phyloP scores from a whole-genome alignment of 2,888 invertebrate species.

The Heliconius charithonia region DNA sequence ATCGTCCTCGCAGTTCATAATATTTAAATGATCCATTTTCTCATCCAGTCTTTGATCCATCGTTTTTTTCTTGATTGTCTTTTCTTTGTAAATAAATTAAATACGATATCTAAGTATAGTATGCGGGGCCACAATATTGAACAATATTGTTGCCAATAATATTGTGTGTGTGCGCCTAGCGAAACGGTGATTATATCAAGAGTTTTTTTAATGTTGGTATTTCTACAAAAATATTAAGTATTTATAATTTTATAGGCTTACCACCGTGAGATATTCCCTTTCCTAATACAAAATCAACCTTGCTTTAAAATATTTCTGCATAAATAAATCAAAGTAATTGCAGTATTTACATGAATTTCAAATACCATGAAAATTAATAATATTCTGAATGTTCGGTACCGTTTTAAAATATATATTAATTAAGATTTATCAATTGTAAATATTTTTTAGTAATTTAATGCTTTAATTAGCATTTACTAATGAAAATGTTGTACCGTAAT shows the following conservation, averaged over 20 bases:
- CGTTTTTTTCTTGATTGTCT: too few species aligned
- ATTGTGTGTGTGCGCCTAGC: too few species aligned
- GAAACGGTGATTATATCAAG: background rate
- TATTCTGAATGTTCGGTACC: too few species aligned
- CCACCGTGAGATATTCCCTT: background rate
- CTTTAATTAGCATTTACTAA: background rate
- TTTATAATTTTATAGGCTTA: background rate
- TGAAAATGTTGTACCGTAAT: background rate
- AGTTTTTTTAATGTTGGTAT: background rate
- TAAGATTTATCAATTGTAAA: background rate
- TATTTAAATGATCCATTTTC: too few species aligned
- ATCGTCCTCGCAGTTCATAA: too few species aligned
- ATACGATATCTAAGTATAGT: too few species aligned
- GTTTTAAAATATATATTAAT: background rate
- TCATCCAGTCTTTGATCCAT: too few species aligned
- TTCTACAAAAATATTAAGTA: background rate
- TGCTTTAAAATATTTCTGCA: background rate
- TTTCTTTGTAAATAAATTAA: too few species aligned
- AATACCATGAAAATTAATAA: too few species aligned
- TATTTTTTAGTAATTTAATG: background rate
- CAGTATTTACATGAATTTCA: too few species aligned
- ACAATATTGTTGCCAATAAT: too few species aligned
- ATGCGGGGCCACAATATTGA: too few species aligned
- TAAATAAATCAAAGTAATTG: background rate
- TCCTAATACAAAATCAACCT: background rate